Base-by-base conservation (phyloP, 1,140 invertebrate species). In the Atta colombica region DNA sequence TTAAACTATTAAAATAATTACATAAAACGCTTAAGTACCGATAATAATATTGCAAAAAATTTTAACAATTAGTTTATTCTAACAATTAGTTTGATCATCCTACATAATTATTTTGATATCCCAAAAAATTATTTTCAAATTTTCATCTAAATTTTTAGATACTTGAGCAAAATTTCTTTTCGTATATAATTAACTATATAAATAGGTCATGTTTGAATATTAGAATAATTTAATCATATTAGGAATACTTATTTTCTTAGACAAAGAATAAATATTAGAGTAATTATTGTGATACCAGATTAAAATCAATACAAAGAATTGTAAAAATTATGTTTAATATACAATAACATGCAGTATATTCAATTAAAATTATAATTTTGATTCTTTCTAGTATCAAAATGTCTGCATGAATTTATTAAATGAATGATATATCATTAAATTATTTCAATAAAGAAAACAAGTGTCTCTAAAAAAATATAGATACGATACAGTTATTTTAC, bases 401-500 rank as follows among this genome's bases (percentile, higher is more conserved):
- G 10, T 16, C 28, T 21, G 16, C 8, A 18, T 28, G 10, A 35
- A n/a, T 1, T 74, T 18, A 1, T 35, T 21, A 55, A 58, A 61
- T 10, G 51, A 6, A 78, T 12, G 8, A n/a, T 25, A 18, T 16
- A 18, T 77, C 3, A 14, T 63, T 45, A 14, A 53, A 49, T 21
- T 45, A 4, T 51, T 60, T 14, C 18, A 12, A 2, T 1, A 45
- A 12, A 14, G 14, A 8, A 45, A 35, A 28, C 35, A 49, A 77
- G 18, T 60, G 35, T 82, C 16, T 1, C 18, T 18, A 45, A 77
- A 21, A 75, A 63, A 55, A 58, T 49, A 5, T 35, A 53, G 53
- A 16, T 69, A 86, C 74, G 72, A n/a, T 86, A 86, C 81, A 53
- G 72, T 90, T 86, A 90, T 90, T 88, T 82, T 60, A 77, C 58